These are phyloP conservation scores for Ariolimax columbianus DNA, from an alignment of 2,888 invertebrate genomes.

Conservation along the genomic window DNA sequence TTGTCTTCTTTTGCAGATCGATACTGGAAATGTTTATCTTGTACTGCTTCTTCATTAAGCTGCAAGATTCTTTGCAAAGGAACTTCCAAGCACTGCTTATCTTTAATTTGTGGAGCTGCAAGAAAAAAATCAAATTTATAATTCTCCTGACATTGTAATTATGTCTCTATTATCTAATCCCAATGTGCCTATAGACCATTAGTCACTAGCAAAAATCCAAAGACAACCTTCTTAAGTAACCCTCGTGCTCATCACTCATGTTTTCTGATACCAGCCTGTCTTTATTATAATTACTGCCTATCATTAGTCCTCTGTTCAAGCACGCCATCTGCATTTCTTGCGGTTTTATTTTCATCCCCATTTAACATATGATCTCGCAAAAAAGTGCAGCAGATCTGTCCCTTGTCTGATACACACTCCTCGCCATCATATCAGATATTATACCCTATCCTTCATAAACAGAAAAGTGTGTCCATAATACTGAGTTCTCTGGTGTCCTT, in stretches of 20 bases:
- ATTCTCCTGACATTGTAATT: not conserved
- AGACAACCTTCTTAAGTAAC: not conserved
- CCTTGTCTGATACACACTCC: slow-evolving; percentile 11
- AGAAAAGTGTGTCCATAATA: not conserved
- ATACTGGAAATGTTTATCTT: slow-evolving; percentile 3
- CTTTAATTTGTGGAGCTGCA: slow-evolving; percentile 7
- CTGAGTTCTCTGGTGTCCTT: not conserved
- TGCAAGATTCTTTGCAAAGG: not conserved
- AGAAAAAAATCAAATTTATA: slow-evolving; percentile 24
- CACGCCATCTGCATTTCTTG: not conserved
- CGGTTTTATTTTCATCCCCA: not conserved
- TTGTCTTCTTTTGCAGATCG: not conserved
- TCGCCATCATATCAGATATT: not conserved
- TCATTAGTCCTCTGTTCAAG: not conserved
- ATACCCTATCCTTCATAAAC: not conserved
- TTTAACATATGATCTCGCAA: not conserved
- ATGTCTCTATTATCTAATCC: not conserved
- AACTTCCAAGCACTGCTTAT: not conserved
- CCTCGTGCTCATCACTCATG: not conserved
- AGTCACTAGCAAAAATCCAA: not conserved
- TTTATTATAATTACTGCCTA: not conserved
- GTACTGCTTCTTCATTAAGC: not conserved
- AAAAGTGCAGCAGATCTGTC: not conserved
- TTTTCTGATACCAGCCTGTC: not conserved
- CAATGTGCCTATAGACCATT: not conserved